Conservation (phyloP, 2,113 vertebrate genomes). For the Petromus typicus region DNA sequence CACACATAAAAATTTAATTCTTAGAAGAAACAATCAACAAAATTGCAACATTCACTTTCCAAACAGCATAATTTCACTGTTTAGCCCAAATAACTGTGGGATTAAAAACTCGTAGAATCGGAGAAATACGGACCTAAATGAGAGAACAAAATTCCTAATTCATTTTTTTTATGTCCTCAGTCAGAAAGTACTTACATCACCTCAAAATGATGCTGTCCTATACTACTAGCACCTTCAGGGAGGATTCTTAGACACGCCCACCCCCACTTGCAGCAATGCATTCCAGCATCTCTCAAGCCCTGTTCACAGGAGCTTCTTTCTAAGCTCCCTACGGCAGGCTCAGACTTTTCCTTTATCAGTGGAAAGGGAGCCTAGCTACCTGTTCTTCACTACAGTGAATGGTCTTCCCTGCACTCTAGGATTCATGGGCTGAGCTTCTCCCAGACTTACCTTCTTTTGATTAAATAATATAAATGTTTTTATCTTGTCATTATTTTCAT, state of each 20-base stretch:
- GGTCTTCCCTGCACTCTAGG: neutral
- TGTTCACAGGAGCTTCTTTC: conserved; percentile 2
- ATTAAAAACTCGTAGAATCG: neutral
- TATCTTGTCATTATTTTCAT: conserved; percentile 62
- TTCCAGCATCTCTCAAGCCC: neutral
- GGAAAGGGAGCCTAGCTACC: neutral
- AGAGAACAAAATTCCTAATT: neutral
- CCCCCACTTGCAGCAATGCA: neutral
- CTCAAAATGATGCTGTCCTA: conserved; percentile 8
- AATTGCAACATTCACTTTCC: neutral
- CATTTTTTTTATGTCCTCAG: neutral
- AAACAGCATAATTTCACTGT: conserved; percentile 42
- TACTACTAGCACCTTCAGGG: neutral
- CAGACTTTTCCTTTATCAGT: neutral
- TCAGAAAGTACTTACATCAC: neutral
- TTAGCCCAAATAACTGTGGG: neutral
- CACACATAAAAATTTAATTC: neutral
- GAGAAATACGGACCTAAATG: too few species aligned
- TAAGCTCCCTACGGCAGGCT: neutral
- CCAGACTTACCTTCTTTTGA: neutral
- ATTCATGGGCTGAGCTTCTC: conserved; percentile 1
- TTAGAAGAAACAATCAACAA: neutral
- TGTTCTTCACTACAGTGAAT: conserved; percentile 1
- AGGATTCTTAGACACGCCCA: neutral
- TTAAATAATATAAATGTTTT: conserved; percentile 68